Evolutionary conservation across 1,140 invertebrate genomes (phyloP).

Genomic region (Holcopasites calliopsidis): DNA sequence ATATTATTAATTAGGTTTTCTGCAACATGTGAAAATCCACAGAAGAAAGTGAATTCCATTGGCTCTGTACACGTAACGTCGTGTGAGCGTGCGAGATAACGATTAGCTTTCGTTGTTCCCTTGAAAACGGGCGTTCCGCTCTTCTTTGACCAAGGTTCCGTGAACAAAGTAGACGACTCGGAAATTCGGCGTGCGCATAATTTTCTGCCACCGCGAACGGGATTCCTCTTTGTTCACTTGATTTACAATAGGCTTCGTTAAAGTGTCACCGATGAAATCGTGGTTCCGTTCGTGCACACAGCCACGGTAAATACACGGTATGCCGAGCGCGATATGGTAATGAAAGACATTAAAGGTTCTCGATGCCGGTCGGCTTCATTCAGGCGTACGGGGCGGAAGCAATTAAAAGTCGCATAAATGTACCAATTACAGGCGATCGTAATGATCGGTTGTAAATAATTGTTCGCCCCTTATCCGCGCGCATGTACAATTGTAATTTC

Average conservation of each 20-base stretch:
- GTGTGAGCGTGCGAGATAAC: too few relatives aligned
- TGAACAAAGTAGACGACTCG: background rate
- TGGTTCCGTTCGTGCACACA: background rate
- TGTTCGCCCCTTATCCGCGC: too few relatives aligned
- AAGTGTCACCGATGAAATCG: conserved; percentile 16
- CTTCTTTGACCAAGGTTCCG: background rate
- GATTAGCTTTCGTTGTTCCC: too few relatives aligned
- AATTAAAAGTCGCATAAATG: conserved; percentile 49
- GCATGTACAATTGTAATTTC: background rate
- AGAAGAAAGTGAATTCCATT: too few relatives aligned
- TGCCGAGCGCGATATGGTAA: conserved; percentile 2
- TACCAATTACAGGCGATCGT: conserved; percentile 34
- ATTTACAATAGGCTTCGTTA: conserved; percentile 46
- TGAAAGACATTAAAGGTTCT: conserved; percentile 34
- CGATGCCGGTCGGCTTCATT: background rate
- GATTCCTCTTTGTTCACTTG: conserved; percentile 14
- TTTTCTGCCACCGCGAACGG: conserved; percentile 9
- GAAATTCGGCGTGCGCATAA: background rate
- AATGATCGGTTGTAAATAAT: conserved; percentile 21
- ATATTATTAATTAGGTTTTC: background rate
- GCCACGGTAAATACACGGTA: conserved; percentile 2
- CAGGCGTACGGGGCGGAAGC: background rate
- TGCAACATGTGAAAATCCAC: too few relatives aligned
- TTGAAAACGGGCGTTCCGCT: background rate
- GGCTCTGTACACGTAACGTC: too few relatives aligned